Evolutionary conservation across 2,797 vertebrate genomes (phyloP).

Genomic region (Neoniphon sammara): DNA sequence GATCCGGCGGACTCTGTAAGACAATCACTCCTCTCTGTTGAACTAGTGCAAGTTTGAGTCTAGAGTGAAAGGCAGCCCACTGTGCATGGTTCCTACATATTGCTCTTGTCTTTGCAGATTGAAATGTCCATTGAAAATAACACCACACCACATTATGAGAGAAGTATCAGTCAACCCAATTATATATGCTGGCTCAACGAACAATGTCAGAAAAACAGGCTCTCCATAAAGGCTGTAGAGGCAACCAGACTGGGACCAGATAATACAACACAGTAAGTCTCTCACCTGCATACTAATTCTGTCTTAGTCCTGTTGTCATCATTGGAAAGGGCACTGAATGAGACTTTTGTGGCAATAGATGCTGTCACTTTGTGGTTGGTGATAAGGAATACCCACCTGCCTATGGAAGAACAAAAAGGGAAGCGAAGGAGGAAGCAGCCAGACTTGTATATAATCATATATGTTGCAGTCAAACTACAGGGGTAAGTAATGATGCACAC

Average conservation of each 20-base stretch:
- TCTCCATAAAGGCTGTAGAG: constrained; percentile 28
- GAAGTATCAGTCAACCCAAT: constrained; percentile 38
- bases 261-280: constrained; percentile 63
- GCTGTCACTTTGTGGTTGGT: constrained; percentile 69
- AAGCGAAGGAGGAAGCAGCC: constrained; percentile 79
- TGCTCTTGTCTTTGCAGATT: constrained; percentile 53
- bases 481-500: constrained; percentile 41
- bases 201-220: constrained; percentile 56
- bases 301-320: not conserved
- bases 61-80: not conserved
- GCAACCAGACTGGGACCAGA: constrained; percentile 5
- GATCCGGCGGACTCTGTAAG: constrained; percentile 55
- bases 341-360: constrained; percentile 31
- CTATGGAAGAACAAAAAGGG: constrained; percentile 66
- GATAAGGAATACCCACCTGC: constrained; percentile 66
- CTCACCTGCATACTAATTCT: not conserved
- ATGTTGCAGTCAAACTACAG: constrained; percentile 27
- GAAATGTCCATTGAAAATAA: constrained; percentile 1
- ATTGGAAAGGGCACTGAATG: not conserved
- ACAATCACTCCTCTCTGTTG: not conserved
- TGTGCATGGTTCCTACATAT: not conserved
- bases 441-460: constrained; percentile 66
- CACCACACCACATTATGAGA: not conserved
- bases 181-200: constrained; percentile 80
- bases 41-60: not conserved